Base-by-base conservation (phyloP, 2,797 vertebrate species). In the Catharus ustulatus region DNA sequence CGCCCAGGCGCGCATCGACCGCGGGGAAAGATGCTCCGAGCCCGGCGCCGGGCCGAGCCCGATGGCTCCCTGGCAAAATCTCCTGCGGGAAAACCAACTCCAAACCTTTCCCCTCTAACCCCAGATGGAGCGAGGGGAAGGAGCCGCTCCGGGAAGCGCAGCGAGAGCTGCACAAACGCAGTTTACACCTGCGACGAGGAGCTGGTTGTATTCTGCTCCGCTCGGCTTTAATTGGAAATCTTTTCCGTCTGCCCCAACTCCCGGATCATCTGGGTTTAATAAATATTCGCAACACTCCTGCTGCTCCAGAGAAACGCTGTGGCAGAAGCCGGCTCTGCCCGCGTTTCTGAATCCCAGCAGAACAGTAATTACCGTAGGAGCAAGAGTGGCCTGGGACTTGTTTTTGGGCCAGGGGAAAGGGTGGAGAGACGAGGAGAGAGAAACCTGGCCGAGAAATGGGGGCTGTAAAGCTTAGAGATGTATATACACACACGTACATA, bases 261-360 rank as follows among this genome's bases (percentile, higher is more conserved):
- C 90, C 18, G 91, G 32, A 59, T 96, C 96, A 98, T 98, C 97
- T 98, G 98, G 97, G 94, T 97, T 98, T 97, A 97, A 98, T 98
- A 97, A 97, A 34, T 93, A 32, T 61, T 89, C 91, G 78, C 76
- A 42, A 96, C 93, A 84, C 95, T 95, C 96, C 97, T 91, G 95
- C 97, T 94, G 91, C 93, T 95, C 80, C 43, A 15, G 55, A 88
- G 86, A 83, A 96, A 90, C 38, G 29, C 84, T 27, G 48, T 23
- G 94, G 77, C 95, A 94, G 76, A 58, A 96, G 84, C 42, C 67
- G 48, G 38, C 36, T 87, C 91, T 96, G 91, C 80, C 80, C 76
- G 80, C 29, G 57, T 85, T 83, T 49, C 71, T 89, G 87, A 91
- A 87, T 89, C 87, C 55, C 77, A 79, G 62, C 83, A 66, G 73